Base-by-base conservation (phyloP, 2,888 invertebrate species). In the Cephus rjabovi region DNA sequence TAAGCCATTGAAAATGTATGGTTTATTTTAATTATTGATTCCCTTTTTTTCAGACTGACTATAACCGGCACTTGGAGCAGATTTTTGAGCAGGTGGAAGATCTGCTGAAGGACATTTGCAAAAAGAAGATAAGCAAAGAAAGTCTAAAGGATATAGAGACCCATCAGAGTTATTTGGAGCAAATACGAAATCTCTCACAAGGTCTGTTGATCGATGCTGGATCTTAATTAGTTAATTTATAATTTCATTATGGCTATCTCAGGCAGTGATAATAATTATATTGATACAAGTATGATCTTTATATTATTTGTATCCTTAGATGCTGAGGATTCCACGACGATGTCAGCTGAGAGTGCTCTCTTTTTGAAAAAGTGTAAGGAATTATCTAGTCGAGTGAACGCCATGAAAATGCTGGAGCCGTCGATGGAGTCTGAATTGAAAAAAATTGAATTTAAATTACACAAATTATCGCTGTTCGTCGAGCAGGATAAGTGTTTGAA, bases 61-160 rank as follows among this genome's bases (percentile, higher is more conserved):
- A 95, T 86, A 95, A 94, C 81, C 93, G 95, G 84, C 96, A 96
- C 89, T 92, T 97, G 73, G 96, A 96, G 86, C 95, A 95, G 83
- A 90, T 96, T 34, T 93, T 94, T 76, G 93, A 93, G 80, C 92
- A 92, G 87, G 92, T 94, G 33, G 94, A 95, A 89, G 91, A 91
- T 31, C 84, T 94, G 74, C 91, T 95, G 1, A 91, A 94, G 77
- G 91, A 92, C 77, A 91, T 92, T 15, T 91, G 94, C 30, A 93
- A 93, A 84, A 90, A 92, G 4, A 87, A 80, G 78, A 80, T 91
- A 71, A 82, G 71, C 34, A 79, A 78, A 11, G 80, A 85, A 69
- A 83, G 85, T 79, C 82, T 89, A 75, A 79, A 84, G 30, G 79
- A 85, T 37, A 79, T 89, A n/a, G 83, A 82, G 34, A 79, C 82